These are phyloP conservation scores for Nasua narica DNA, from an alignment of 2,797 vertebrate species.

Conservation along the genomic window DNA sequence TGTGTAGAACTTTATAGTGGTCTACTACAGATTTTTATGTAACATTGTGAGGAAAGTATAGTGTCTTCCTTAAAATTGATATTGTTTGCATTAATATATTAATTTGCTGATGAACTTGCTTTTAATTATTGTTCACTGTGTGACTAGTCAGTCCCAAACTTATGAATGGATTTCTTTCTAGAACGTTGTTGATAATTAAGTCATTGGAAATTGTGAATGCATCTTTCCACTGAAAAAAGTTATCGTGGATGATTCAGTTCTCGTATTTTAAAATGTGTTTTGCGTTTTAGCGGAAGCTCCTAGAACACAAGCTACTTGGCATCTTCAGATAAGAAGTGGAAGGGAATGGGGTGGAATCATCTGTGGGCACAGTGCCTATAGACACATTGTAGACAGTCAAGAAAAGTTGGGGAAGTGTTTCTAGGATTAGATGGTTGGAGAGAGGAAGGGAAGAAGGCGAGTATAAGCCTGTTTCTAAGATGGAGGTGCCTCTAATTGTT, in stretches of 20 bases:
- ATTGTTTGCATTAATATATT: constrained; percentile 32
- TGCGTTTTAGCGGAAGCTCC: background rate
- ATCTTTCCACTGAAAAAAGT: constrained; percentile 20
- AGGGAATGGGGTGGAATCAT: background rate
- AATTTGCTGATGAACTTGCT: constrained; percentile 15
- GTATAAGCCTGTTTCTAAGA: background rate
- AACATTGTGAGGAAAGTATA: background rate
- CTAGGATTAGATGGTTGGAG: constrained; percentile 24
- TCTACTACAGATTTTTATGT: background rate
- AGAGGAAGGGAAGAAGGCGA: background rate
- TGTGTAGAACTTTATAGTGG: background rate
- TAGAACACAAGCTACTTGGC: constrained; percentile 48
- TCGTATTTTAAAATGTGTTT: constrained; percentile 43
- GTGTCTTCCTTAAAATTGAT: background rate
- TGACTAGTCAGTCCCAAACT: background rate
- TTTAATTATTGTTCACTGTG: background rate
- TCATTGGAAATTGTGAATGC: constrained; percentile 12
- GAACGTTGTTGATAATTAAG: background rate
- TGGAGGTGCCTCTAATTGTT: background rate
- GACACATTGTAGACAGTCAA: background rate
- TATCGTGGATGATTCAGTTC: background rate
- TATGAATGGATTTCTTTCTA: background rate
- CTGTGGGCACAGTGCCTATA: background rate
- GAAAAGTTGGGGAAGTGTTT: constrained; percentile 31
- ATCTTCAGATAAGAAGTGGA: constrained; percentile 29